phyloP scores from a whole-genome alignment of 2,113 vertebrate genomes.

The Myotis brandtii region DNA sequence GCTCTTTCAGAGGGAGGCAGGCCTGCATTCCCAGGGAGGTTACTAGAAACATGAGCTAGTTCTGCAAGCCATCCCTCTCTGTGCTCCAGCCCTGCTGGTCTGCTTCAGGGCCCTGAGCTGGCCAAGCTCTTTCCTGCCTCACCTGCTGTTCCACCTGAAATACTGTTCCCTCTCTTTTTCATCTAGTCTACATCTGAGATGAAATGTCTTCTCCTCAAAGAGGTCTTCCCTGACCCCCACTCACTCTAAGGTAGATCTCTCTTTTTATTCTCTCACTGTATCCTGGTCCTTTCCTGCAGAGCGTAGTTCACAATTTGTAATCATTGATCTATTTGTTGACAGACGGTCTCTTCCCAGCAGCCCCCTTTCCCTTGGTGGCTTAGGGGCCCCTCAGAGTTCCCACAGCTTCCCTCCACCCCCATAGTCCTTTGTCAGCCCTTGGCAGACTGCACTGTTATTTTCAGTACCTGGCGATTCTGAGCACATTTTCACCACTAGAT shows the following conservation, averaged over 20 bases:
- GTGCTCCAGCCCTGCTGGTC: background rate
- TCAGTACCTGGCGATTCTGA: background rate
- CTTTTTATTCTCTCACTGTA: background rate
- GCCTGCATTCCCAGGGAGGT: background rate
- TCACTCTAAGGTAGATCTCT: background rate
- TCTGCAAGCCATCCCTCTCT: accelerated
- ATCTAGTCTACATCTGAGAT: background rate
- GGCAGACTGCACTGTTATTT: background rate
- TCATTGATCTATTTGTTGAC: background rate
- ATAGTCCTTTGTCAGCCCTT: background rate
- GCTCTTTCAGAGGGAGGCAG: background rate
- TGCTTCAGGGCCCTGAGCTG: background rate
- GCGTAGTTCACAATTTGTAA: background rate
- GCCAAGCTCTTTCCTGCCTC: background rate
- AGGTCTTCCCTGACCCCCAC: background rate
- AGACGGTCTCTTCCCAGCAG: background rate
- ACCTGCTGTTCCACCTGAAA: background rate
- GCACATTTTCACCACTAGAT: background rate
- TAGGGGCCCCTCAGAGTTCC: background rate
- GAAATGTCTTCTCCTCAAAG: background rate
- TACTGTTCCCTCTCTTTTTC: background rate
- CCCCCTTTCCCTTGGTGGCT: background rate
- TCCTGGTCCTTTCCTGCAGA: background rate
- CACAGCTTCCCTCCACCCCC: background rate
- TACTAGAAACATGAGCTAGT: background rate